These are phyloP conservation scores for Chaetoderma sp. DNA, from an alignment of 2,888 invertebrate species.

Conservation along the genomic window DNA sequence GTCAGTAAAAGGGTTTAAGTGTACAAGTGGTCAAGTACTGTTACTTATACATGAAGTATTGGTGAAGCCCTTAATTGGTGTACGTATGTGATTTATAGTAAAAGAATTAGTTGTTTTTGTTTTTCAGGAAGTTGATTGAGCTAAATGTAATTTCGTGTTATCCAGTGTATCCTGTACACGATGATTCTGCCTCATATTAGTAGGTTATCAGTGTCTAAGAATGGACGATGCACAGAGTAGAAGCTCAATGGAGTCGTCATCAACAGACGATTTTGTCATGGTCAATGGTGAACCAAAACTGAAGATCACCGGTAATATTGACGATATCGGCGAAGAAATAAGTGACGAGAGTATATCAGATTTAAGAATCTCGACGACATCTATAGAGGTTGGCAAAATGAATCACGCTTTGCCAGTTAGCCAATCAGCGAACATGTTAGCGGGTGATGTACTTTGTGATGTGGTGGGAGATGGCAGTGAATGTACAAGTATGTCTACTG, in stretches of 20 bases:
- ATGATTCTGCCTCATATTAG: too few species aligned
- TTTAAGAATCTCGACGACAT: background rate
- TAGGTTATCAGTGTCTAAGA: too few species aligned
- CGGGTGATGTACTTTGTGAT: constrained; percentile 45
- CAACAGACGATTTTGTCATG: constrained; percentile 80
- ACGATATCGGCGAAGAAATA: constrained; percentile 70
- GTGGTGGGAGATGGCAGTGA: constrained; percentile 24
- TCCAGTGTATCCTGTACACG: too few species aligned
- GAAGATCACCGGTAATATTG: constrained; percentile 76
- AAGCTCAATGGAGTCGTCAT: constrained; percentile 78
- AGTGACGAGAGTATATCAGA: constrained; percentile 34
- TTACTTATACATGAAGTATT: too few species aligned
- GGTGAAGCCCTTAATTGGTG: too few species aligned
- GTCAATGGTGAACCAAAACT: constrained; percentile 76
- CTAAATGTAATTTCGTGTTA: too few species aligned
- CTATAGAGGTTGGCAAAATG: constrained; percentile 28
- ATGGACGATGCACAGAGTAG: constrained; percentile 73
- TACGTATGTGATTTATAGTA: too few species aligned
- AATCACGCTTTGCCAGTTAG: constrained; percentile 25
- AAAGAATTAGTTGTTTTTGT: too few species aligned
- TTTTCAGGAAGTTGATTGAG: too few species aligned
- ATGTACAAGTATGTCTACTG: too few species aligned
- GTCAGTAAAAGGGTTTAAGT: too few species aligned
- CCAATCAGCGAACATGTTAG: constrained; percentile 30
- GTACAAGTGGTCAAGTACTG: too few species aligned